Evolutionary conservation across 2,888 invertebrate species (phyloP).

Genomic region (Athalia cordata): DNA sequence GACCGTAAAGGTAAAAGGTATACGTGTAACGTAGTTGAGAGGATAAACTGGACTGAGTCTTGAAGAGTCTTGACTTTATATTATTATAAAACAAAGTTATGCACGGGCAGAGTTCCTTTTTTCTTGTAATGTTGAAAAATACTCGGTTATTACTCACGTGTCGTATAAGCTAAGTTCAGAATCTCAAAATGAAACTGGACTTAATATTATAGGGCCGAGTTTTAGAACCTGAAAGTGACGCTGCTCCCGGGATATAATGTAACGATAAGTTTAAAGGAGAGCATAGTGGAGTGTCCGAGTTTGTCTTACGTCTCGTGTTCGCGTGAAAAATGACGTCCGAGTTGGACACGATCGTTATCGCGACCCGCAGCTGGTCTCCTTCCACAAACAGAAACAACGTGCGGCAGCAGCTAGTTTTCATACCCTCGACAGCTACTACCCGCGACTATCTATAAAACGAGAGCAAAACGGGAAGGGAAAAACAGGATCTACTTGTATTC

Average conservation of each 20-base stretch:
- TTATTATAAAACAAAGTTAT: too few relatives aligned
- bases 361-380: constrained; percentile 32
- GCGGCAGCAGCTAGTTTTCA: constrained; percentile 16
- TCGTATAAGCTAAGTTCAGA: too few relatives aligned
- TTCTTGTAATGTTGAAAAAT: too few relatives aligned
- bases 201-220: not conserved
- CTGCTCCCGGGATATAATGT: not conserved
- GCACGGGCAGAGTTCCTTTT: too few relatives aligned
- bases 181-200: not conserved
- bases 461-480: not conserved
- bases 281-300: not conserved
- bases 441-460: not conserved
- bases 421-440: not conserved
- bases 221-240: not conserved
- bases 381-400: not conserved
- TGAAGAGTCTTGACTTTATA: too few relatives aligned
- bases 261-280: constrained; percentile 26
- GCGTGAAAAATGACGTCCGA: constrained; percentile 40
- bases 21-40: not conserved
- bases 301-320: constrained; percentile 1
- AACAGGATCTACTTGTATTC: too few relatives aligned
- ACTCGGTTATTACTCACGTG: too few relatives aligned
- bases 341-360: constrained; percentile 38
- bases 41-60: constrained; percentile 23
- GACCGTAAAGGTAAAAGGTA: not conserved